Evolutionary conservation across 2,113 vertebrate species (phyloP), one percentile per base, ranked within the genome.

Genomic region (Lichenostomus cassidix): DNA sequence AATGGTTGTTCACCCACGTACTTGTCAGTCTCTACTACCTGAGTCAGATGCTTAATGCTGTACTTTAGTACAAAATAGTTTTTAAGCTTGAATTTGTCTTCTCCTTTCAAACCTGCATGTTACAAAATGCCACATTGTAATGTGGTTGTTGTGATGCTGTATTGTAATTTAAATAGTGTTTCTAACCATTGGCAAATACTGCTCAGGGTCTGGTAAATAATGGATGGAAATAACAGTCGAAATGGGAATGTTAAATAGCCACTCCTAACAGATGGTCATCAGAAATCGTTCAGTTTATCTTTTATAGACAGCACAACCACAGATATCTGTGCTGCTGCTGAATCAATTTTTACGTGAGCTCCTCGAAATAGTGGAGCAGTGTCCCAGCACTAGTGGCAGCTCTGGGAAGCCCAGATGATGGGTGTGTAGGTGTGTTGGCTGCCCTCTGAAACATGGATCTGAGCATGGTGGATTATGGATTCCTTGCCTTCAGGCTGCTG

Each of bases 381-480:
- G 46, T 75, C 49, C 77, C 50, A 39, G 41, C 23, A 4, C 21
- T 7, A 3, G 41, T 65, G 63, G 49, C 23, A 25, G 11, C 59
- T 35, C 14, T 25, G 56, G 64, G 77, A 49, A 70, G 16, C 14
- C 28, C 35, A 20, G 47, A 3, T 2, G 33, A 27, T 11, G 35
- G 27, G 6, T 58, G 23, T n/a, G 8, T 71, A 9, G 0, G 0
- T 9, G 35, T n/a, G 55, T 21, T 70, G 23, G 3, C 33, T 35
- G n/a, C 16, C 39, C 21, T 7, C 29, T 41, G 63, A 28, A 39
- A 37, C 15, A 5, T 0, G 0, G 18, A 4, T 22, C 27, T 17
- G 77, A 63, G 42, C 21, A 1, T 3, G 9, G 7, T 55, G 39
- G 24, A 2, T n/a, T 37, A 15, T 63, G 78, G 52, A 31, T 50